Conservation (phyloP, 2,113 vertebrate genomes). For the Nyctibius bracteatus region DNA sequence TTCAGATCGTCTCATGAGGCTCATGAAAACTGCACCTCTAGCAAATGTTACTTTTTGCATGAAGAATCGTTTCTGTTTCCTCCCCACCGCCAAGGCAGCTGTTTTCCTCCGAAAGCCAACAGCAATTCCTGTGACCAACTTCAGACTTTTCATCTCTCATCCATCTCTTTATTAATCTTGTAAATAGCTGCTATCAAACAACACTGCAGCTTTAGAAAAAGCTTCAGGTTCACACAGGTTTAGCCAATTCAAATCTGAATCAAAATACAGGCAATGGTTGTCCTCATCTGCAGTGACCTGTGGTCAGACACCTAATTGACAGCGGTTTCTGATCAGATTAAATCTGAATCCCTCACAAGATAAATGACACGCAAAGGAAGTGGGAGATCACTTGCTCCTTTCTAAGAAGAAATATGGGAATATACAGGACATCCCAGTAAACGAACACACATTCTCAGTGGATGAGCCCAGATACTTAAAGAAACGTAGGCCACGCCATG, state of each 20-base stretch:
- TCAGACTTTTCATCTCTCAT: background rate
- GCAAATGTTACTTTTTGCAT: background rate
- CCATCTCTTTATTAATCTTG: background rate
- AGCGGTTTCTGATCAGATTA: background rate
- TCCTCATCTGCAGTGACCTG: background rate
- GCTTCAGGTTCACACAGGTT: background rate
- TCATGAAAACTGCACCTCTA: background rate
- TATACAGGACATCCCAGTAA: background rate
- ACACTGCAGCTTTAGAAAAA: background rate
- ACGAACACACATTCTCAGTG: fast-evolving
- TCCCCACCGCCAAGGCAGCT: background rate
- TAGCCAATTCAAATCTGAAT: no score
- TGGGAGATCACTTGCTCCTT: background rate
- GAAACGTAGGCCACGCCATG: fast-evolving
- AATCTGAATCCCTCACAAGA: background rate
- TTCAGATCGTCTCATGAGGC: background rate
- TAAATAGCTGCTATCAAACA: background rate
- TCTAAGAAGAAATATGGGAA: background rate
- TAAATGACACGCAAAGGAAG: background rate
- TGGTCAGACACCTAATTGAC: background rate
- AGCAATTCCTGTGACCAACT: background rate
- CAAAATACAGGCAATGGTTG: background rate
- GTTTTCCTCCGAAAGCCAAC: background rate
- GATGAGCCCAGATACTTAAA: fast-evolving
- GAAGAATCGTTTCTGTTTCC: background rate